Conservation (phyloP, 2,113 vertebrate species). For the Perca schrenkii region DNA sequence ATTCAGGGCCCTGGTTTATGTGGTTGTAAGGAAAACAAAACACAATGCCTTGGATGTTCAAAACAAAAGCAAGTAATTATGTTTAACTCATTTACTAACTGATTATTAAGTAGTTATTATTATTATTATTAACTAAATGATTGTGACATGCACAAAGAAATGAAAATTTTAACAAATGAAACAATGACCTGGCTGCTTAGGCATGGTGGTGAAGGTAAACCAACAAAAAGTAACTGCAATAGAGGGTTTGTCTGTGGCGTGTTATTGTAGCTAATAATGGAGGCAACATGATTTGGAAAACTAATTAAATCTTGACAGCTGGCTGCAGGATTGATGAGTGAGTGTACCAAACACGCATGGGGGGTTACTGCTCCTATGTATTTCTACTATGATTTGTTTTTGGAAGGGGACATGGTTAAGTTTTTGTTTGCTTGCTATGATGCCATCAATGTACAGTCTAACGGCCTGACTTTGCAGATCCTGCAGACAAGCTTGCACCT, state of each 20-base stretch:
- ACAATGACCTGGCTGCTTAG: neutral
- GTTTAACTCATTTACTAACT: neutral
- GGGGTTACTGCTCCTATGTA: neutral
- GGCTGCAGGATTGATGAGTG: neutral
- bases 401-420: neutral
- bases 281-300: neutral
- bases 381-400: neutral
- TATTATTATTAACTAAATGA: neutral
- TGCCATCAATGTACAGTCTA: constrained; percentile 22
- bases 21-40: neutral
- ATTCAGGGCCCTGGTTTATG: constrained; percentile 3
- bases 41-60: neutral
- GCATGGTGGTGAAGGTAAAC: neutral
- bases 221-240: neutral
- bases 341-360: neutral
- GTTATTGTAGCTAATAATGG: neutral
- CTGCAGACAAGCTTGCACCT: constrained; percentile 33
- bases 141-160: neutral
- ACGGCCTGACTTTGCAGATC: constrained; percentile 14
- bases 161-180: neutral
- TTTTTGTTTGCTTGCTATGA: constrained; percentile 11
- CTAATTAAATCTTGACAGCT: neutral
- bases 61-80: neutral
- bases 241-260: neutral
- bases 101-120: neutral